Base-by-base conservation (phyloP, 2,888 invertebrate genomes). In the Osmoderma eremita region DNA sequence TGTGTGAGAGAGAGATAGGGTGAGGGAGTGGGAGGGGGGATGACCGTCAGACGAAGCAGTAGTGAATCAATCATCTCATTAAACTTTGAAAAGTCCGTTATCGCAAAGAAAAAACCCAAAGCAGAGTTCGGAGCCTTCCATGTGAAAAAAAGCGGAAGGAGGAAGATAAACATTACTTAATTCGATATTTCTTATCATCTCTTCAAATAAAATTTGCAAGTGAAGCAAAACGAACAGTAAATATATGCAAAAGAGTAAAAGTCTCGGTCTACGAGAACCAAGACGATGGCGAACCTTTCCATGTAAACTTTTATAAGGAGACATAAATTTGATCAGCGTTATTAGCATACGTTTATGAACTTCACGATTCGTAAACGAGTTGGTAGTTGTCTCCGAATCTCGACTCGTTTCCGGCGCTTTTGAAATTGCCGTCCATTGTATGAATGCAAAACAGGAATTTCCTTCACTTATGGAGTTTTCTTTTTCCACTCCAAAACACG, bases 261-360 rank as follows among this genome's bases (percentile, higher is more conserved):
- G 71, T 66, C 50, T 36, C 66, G 49, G 13, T 30, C 65, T 70
- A 68, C 67, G 65, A 49, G 54, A 8, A 38, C 18, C 18, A 38
- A 36, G 39, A 30, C 17, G 63, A 70, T 8, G 30, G 30, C 68
- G 67, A 71, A 70, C 68, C 70, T 70, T 71, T 70, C 67, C 71
- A 66, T 70, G 70, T 69, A 72, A 74, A 74, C 69, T 74, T 72
- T 74, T 71, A 72, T 70, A 61, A 45, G 69, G 67, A 70, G 72
- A 69, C 72, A 71, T 73, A 74, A 74, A 74, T 74, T 72, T 72
- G 72, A 74, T 74, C 72, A 70, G 69, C 65, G 67, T 72, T 74
- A 74, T 74, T 74, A 74, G 72, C 74, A 74, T 74, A 74, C 72
- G 74, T 72, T 74, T 74, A 74, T 73, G 72, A 74, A 74, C 71